Evolutionary conservation across 2,113 vertebrate species (phyloP).

Genomic region (Neotragus moschatus): DNA sequence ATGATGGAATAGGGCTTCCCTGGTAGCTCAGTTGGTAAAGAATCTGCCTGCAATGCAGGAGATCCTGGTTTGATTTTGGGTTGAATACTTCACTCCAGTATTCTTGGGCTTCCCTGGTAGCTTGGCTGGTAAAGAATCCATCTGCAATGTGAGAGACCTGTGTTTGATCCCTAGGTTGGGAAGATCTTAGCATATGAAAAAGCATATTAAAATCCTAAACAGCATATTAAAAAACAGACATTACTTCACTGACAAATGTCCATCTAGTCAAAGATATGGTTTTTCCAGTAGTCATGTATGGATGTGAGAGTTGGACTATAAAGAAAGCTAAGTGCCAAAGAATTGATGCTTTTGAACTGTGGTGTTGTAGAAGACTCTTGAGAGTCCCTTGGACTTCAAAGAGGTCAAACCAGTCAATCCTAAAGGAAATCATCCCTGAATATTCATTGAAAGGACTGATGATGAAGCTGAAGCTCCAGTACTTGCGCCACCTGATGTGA

Average conservation of each 20-base stretch:
- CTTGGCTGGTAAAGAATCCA: background rate
- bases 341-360: background rate
- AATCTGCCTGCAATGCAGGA: background rate
- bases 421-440: background rate
- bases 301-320: background rate
- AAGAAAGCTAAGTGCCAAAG: background rate
- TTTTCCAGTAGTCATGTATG: background rate
- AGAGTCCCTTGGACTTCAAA: background rate
- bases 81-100: background rate
- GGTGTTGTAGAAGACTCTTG: background rate
- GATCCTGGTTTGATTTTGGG: background rate
- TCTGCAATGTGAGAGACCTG: background rate
- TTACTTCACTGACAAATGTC: background rate
- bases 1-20: background rate
- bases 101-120: background rate
- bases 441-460: background rate
- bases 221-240: background rate
- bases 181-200: background rate
- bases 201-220: background rate
- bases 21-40: background rate
- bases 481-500: background rate
- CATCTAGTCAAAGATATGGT: background rate
- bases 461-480: background rate
- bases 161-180: background rate
- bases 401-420: background rate